Evolutionary conservation across 2,797 vertebrate genomes (phyloP).

Genomic region (Clarias laeviceps): DNA sequence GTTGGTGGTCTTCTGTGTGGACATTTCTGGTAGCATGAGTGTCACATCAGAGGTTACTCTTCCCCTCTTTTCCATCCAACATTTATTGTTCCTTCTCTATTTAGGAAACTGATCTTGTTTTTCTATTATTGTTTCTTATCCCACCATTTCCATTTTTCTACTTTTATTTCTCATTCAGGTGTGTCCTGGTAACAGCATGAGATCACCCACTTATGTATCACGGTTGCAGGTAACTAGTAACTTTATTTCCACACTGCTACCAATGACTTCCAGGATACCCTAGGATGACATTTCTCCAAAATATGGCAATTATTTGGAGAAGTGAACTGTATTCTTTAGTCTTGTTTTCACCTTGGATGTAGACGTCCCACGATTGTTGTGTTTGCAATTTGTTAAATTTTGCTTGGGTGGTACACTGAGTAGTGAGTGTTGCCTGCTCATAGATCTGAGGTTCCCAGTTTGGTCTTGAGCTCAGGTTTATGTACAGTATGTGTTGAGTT

Average conservation of each 20-base stretch:
- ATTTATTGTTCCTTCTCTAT: neutral
- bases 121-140: neutral
- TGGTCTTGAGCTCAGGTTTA: neutral
- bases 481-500: neutral
- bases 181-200: constrained; percentile 56
- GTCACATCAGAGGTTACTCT: constrained; percentile 75
- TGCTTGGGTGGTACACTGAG: neutral
- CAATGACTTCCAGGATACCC: neutral
- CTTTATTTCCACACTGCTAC: neutral
- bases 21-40: constrained; percentile 81
- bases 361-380: neutral
- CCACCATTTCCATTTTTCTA: neutral
- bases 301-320: neutral
- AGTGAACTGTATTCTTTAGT: neutral
- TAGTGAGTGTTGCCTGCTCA: neutral
- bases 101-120: constrained; percentile 8
- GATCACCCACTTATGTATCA: constrained; percentile 65
- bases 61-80: neutral
- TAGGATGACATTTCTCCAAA: neutral
- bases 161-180: constrained; percentile 58
- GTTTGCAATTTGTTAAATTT: neutral
- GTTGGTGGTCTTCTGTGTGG: constrained; percentile 78
- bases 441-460: neutral
- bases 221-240: constrained; percentile 67
- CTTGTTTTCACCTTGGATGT: neutral